These are phyloP conservation scores for Gari tellinella DNA, from an alignment of 2,888 invertebrate species.

Conservation along the genomic window DNA sequence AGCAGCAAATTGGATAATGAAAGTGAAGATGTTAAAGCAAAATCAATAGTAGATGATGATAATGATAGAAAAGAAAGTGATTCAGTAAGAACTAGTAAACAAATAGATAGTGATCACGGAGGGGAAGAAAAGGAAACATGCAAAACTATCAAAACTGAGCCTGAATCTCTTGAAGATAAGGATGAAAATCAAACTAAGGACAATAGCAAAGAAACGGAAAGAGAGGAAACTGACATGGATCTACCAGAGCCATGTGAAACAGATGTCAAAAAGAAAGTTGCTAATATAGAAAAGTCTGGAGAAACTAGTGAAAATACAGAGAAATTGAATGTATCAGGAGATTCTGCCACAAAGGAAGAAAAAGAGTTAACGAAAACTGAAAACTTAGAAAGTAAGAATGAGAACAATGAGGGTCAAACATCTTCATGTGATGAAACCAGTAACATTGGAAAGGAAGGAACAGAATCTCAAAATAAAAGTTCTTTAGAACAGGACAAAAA, in stretches of 20 bases:
- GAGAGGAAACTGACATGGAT: constrained; percentile 21
- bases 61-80: not conserved
- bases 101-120: no score
- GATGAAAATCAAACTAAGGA: not conserved
- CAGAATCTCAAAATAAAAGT: not conserved
- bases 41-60: not conserved
- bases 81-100: no score
- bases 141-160: no score
- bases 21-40: not conserved
- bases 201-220: constrained; percentile 9
- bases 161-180: not conserved
- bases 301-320: not conserved
- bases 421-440: not conserved
- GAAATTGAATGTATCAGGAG: not conserved
- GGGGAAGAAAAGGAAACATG: no score
- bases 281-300: constrained; percentile 11
- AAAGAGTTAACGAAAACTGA: not conserved
- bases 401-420: not conserved
- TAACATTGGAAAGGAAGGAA: not conserved
- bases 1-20: not conserved
- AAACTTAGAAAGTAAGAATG: not conserved
- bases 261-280: constrained; percentile 9
- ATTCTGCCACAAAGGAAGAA: not conserved
- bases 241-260: constrained; percentile 20
- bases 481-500: no score